A percentile compares a stretch with the other conserved stretches of the same genome.
Evolutionary conservation across 2,797 vertebrate genomes (phyloP).

Genomic region (Nyctibius grandis): DNA sequence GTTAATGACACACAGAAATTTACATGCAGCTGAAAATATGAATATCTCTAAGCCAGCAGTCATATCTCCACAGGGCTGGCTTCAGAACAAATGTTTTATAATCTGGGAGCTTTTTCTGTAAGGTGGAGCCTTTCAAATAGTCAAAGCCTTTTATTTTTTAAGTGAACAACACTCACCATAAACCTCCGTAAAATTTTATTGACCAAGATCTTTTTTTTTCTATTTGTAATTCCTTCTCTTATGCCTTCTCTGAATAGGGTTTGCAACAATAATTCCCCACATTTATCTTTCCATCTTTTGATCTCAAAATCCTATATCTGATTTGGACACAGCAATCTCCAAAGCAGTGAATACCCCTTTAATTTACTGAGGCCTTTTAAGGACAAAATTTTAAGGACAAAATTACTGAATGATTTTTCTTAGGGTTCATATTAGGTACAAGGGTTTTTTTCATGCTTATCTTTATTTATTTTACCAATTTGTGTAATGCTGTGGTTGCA

Average conservation of each 20-base stretch:
- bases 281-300: not conserved
- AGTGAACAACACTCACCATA: constrained; percentile 1
- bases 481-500: not conserved
- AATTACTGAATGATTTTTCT: not conserved
- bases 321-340: not conserved
- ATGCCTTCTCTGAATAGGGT: not conserved
- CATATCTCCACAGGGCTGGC: constrained; percentile 68
- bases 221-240: not conserved
- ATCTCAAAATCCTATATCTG: not conserved
- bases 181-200: constrained; percentile 4
- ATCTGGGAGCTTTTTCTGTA: constrained; percentile 34
- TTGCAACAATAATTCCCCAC: not conserved
- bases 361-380: constrained; percentile 39
- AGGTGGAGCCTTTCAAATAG: constrained; percentile 33
- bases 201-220: not conserved
- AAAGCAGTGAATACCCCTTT: constrained; percentile 23
- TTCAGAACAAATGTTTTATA: constrained; percentile 67
- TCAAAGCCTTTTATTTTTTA: not conserved
- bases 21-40: constrained; percentile 76
- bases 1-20: constrained; percentile 80
- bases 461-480: not conserved
- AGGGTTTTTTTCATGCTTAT: not conserved
- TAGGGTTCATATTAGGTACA: not conserved
- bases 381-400: constrained; percentile 7
- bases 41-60: constrained; percentile 72